phyloP scores from a whole-genome alignment of 2,888 invertebrate species.

The Nowickia ferox region DNA sequence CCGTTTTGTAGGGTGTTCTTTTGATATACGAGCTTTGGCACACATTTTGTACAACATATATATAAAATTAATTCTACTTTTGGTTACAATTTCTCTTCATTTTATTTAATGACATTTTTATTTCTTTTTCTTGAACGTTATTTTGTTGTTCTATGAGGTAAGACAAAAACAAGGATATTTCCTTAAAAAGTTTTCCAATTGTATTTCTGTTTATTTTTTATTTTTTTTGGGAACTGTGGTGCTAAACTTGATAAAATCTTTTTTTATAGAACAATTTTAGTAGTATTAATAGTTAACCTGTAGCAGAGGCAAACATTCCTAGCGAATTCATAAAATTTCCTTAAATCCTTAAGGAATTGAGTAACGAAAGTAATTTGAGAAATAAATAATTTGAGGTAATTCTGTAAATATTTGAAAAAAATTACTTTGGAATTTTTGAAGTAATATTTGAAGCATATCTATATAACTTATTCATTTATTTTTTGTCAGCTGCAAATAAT shows the following conservation, averaged over 20 bases:
- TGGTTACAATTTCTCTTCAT: constrained; percentile 46
- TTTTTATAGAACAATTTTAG: background rate
- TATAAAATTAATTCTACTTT: constrained; percentile 26
- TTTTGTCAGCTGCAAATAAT: background rate
- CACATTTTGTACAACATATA: background rate
- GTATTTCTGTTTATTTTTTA: background rate
- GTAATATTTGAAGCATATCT: constrained; percentile 50
- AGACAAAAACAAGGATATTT: background rate
- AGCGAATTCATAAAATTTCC: constrained; percentile 27
- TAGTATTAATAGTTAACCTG: background rate
- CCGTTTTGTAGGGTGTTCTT: constrained; percentile 32
- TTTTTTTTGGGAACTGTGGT: constrained; percentile 9
- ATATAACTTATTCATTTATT: too few species aligned
- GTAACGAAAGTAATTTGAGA: background rate
- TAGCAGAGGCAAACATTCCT: background rate
- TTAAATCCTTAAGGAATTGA: constrained; percentile 37
- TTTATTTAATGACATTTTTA: constrained; percentile 53
- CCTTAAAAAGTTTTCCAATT: constrained; percentile 42
- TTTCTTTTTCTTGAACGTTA: background rate
- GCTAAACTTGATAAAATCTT: constrained; percentile 5
- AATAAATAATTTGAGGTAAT: background rate
- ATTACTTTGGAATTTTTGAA: constrained; percentile 41
- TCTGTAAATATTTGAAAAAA: constrained; percentile 31
- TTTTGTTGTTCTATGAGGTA: background rate
- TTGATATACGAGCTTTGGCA: constrained; percentile 24